Conservation (phyloP, 1,140 invertebrate genomes). For the Bombus difficillimus region DNA sequence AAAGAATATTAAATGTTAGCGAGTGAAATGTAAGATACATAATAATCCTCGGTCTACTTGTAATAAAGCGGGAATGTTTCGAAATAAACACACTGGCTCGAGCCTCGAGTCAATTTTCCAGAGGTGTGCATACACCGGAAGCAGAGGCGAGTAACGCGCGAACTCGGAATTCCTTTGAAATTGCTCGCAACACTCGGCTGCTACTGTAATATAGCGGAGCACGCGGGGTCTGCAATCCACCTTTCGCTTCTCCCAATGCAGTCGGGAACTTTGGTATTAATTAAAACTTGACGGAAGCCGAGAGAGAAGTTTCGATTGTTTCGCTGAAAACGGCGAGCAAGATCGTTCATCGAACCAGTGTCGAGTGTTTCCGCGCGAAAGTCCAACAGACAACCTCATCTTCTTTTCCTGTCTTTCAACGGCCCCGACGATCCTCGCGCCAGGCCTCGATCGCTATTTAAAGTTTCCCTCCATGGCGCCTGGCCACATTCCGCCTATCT, state of each 20-base stretch:
- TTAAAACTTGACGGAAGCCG: conserved; percentile 33
- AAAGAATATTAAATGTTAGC: neutral
- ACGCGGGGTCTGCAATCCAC: neutral
- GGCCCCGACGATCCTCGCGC: neutral
- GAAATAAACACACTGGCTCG: too few relatives aligned
- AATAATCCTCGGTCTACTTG: too few relatives aligned
- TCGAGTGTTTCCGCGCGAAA: neutral
- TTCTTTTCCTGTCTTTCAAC: neutral
- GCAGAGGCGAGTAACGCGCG: neutral
- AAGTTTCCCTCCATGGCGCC: conserved; percentile 8
- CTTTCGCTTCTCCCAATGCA: neutral
- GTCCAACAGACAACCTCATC: neutral
- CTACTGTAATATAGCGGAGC: neutral
- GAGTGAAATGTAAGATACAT: neutral
- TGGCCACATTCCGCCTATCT: neutral
- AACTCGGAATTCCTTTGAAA: conserved; percentile 37
- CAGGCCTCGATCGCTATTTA: neutral
- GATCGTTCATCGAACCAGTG: neutral
- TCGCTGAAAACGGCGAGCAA: conserved; percentile 6
- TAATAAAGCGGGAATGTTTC: neutral
- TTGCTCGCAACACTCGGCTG: conserved; percentile 24
- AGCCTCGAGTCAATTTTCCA: neutral
- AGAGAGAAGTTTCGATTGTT: conserved; percentile 26
- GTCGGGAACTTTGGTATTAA: conserved; percentile 35
- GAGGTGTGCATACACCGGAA: neutral